phyloP scores from a whole-genome alignment of 2,113 vertebrate species.

The Pseudolaguvia tuberculata region DNA sequence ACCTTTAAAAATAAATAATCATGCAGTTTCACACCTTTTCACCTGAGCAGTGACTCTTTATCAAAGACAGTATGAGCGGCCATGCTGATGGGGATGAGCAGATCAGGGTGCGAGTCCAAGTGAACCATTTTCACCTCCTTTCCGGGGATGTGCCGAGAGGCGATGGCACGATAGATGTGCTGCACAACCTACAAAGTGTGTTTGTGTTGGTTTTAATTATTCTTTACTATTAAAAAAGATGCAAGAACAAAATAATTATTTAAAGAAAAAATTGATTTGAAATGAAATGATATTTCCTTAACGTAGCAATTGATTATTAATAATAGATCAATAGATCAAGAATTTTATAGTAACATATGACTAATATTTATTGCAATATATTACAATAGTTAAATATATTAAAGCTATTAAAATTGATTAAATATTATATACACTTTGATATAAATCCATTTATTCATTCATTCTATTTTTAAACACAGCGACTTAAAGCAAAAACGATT shows the following conservation, averaged over 20 bases:
- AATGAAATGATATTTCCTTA: no score
- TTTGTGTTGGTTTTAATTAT: background rate
- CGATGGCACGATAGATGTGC: slow-evolving; percentile 92
- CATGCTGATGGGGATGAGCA: slow-evolving; percentile 97
- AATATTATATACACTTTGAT: no score
- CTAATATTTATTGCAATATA: no score
- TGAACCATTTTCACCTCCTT: slow-evolving; percentile 83
- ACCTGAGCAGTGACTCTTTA: slow-evolving; percentile 89
- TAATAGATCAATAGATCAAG: no score
- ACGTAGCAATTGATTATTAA: no score
- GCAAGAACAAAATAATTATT: background rate
- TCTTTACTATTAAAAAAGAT: background rate
- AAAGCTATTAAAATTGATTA: no score
- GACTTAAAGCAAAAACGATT: no score
- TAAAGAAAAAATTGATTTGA: background rate
- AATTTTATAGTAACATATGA: no score
- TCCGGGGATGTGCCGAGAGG: slow-evolving; percentile 84
- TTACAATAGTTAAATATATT: no score
- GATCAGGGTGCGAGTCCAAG: slow-evolving; percentile 93
- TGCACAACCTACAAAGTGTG: slow-evolving; percentile 75
- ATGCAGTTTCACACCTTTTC: slow-evolving; percentile 10
- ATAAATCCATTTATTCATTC: no score
- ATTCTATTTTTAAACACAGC: background rate
- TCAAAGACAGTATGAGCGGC: slow-evolving; percentile 88
- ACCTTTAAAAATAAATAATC: background rate